Conservation (phyloP, 2,888 invertebrate genomes). For the Lutraria lutraria region DNA sequence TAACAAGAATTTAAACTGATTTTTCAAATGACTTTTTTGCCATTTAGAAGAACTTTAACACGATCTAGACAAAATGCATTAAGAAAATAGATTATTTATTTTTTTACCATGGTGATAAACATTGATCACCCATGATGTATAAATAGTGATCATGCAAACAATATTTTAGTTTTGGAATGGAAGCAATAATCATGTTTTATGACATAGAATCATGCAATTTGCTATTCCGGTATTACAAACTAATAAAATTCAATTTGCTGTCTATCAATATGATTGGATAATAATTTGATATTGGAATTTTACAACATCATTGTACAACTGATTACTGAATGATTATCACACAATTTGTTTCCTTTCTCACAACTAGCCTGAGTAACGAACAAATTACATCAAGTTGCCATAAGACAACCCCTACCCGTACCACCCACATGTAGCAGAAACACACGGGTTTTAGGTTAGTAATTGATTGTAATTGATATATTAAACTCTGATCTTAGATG, state of each 20-base stretch:
- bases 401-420: background rate
- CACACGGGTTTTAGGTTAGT: background rate
- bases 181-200: constrained; percentile 12
- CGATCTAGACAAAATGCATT: background rate
- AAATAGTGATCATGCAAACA: background rate
- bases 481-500: background rate
- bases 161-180: background rate
- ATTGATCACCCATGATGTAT: constrained; percentile 9
- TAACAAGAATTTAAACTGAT: background rate
- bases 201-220: constrained; percentile 4
- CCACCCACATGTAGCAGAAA: background rate
- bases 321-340: background rate
- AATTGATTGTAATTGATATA: background rate
- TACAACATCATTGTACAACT: background rate
- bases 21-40: background rate
- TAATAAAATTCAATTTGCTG: background rate
- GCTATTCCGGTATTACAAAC: background rate
- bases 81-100: constrained; percentile 3
- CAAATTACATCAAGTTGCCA: background rate
- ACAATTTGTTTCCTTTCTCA: background rate
- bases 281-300: background rate
- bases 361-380: background rate
- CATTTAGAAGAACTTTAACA: background rate
- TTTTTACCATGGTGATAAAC: background rate
- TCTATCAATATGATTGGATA: background rate